phyloP scores from a whole-genome alignment of 1,140 invertebrate genomes.

The Dolichoris vasculosae region DNA sequence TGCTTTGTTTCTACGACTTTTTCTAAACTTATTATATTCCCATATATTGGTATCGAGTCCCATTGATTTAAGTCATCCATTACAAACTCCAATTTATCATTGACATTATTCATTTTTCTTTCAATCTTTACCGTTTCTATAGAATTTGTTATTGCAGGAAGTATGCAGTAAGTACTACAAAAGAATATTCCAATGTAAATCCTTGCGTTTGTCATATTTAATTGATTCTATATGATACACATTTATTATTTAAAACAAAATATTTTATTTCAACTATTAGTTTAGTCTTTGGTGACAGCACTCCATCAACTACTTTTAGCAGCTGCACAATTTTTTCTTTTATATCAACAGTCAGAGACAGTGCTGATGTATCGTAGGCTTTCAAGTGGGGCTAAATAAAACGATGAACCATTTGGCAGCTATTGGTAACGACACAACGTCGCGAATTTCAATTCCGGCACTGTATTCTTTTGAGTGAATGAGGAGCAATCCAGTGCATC shows the following conservation, averaged over 20 bases:
- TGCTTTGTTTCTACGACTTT: slow-evolving; percentile 58
- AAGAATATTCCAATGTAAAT: slow-evolving; percentile 48
- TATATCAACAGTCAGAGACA: slow-evolving; percentile 64
- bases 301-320: slow-evolving; percentile 66
- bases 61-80: slow-evolving; percentile 66
- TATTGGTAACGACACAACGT: slow-evolving; percentile 57
- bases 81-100: slow-evolving; percentile 60
- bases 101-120: slow-evolving; percentile 54
- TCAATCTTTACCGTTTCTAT: slow-evolving; percentile 27
- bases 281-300: neutral
- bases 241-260: too few species aligned
- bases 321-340: slow-evolving; percentile 67
- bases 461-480: slow-evolving; percentile 18
- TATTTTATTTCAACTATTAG: neutral
- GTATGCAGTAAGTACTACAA: slow-evolving; percentile 55
- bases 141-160: slow-evolving; percentile 50
- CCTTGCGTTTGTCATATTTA: slow-evolving; percentile 52
- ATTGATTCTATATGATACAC: slow-evolving; percentile 23
- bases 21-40: slow-evolving; percentile 66
- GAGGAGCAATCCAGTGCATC: slow-evolving; percentile 58
- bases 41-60: slow-evolving; percentile 63
- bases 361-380: slow-evolving; percentile 51
- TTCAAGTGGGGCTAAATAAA: slow-evolving; percentile 58
- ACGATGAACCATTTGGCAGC: slow-evolving; percentile 72
- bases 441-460: slow-evolving; percentile 70